Evolutionary conservation across 2,888 invertebrate species (phyloP).

Genomic region (Eumacrocentrus americanus): DNA sequence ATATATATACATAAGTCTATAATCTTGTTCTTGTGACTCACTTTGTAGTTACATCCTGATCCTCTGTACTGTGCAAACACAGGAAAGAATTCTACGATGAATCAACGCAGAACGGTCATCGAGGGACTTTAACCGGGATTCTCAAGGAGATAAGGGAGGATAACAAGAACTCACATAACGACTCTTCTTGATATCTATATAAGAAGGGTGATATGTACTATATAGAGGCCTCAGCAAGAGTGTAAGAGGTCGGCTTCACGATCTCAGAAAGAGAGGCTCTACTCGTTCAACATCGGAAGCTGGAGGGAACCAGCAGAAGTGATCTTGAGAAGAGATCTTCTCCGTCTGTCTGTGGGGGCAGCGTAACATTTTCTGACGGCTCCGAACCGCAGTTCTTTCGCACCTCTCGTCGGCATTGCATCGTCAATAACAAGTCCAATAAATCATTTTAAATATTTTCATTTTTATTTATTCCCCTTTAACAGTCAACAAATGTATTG

Average conservation of each 20-base stretch:
- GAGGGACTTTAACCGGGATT: neutral
- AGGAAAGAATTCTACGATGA: neutral
- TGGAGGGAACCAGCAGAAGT: constrained; percentile 1
- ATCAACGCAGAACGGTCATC: neutral
- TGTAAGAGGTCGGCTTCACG: neutral
- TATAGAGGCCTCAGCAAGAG: neutral
- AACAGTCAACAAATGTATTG: too few species aligned
- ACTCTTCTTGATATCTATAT: too few species aligned
- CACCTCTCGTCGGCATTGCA: constrained; percentile 13
- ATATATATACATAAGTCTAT: neutral
- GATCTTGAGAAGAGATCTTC: neutral
- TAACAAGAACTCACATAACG: neutral
- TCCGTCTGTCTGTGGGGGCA: neutral
- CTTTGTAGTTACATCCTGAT: neutral
- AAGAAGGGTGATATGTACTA: neutral
- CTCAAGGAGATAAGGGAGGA: neutral
- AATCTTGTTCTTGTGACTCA: constrained; percentile 1
- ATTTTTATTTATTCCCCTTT: too few species aligned
- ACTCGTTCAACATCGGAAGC: constrained; percentile 1
- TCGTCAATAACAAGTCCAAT: neutral
- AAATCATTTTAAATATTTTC: too few species aligned
- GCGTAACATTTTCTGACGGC: neutral
- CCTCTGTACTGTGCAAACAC: too few species aligned
- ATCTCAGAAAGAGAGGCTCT: too few species aligned
- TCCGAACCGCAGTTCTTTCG: constrained; percentile 16